A percentile compares a stretch with the other conserved stretches of the same genome.
These are phyloP conservation scores for Amblyopsis hoosieri DNA, from an alignment of 2,797 vertebrate genomes.

Conservation along the genomic window DNA sequence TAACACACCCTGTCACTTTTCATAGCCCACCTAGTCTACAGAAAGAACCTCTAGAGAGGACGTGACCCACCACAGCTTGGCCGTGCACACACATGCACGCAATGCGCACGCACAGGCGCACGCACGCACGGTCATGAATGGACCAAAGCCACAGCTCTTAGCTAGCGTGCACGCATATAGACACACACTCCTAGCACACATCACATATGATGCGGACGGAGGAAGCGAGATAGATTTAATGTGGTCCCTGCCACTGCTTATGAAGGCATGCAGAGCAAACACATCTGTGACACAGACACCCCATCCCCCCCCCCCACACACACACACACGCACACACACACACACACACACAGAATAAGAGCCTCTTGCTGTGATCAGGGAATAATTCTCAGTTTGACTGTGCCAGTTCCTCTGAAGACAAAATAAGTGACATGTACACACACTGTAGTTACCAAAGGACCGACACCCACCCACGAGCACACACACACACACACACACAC, in stretches of 20 bases:
- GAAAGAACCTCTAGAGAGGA: conserved; percentile 39
- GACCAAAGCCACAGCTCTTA: not conserved
- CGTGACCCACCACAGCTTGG: conserved; percentile 19
- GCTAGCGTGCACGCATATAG: not conserved
- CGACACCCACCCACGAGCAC: conserved; percentile 2
- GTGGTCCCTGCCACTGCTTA: conserved; percentile 20
- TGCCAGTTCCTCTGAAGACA: conserved; percentile 49
- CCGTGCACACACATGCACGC: conserved; percentile 10
- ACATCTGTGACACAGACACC: conserved; percentile 38
- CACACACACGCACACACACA: conserved; percentile 13
- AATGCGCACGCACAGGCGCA: conserved; percentile 1
- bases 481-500: conserved; percentile 6
- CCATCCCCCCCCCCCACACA: not conserved
- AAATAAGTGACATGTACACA: conserved; percentile 42
- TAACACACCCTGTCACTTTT: conserved; percentile 52
- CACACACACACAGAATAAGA: conserved; percentile 10
- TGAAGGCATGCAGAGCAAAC: conserved; percentile 26
- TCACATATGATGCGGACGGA: conserved; percentile 28
- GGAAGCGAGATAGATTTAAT: conserved; percentile 23
- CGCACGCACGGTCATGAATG: conserved; percentile 27
- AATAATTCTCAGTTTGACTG: conserved; percentile 58
- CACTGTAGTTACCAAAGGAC: conserved; percentile 24
- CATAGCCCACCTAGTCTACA: conserved; percentile 47
- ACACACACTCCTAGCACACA: conserved; percentile 7
- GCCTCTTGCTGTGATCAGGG: conserved; percentile 33